Evolutionary conservation across 2,797 vertebrate species (phyloP).

Genomic region (Myotis findleyi): DNA sequence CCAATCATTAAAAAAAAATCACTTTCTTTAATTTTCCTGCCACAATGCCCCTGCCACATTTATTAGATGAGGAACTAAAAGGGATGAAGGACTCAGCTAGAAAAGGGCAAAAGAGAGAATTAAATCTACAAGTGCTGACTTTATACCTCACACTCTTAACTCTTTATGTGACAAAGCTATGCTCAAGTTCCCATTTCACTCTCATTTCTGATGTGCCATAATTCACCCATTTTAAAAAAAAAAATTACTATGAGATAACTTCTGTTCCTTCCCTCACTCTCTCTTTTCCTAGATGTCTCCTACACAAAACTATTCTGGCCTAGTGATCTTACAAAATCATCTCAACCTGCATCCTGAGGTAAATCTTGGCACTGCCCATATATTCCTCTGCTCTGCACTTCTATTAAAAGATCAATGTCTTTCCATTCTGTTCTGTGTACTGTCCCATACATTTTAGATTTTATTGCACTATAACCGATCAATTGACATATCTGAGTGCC

Average conservation of each 20-base stretch:
- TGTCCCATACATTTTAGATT: not conserved
- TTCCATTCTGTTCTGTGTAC: not conserved
- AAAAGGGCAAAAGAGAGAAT: not conserved
- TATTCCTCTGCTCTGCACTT: not conserved
- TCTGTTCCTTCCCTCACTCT: rapidly evolving
- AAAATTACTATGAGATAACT: not conserved
- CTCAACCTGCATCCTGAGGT: not conserved
- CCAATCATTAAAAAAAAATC: not conserved
- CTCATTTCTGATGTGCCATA: not conserved
- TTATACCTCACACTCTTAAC: not conserved
- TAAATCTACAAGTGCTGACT: not conserved
- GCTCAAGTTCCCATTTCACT: not conserved
- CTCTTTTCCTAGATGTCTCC: not conserved
- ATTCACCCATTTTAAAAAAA: not conserved
- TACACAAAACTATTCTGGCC: not conserved
- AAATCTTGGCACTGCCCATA: not conserved
- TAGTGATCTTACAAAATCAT: not conserved
- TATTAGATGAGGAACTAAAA: not conserved
- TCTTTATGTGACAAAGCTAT: not conserved
- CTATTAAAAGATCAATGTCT: not conserved
- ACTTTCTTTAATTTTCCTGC: not conserved
- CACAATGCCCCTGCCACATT: not conserved
- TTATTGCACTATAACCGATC: not conserved
- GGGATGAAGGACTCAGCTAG: not conserved
- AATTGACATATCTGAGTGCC: not conserved